Evolutionary conservation across 2,888 invertebrate species (phyloP), one percentile per base, ranked within the genome.

Genomic region (Liopterus haemorrhoidalis): DNA sequence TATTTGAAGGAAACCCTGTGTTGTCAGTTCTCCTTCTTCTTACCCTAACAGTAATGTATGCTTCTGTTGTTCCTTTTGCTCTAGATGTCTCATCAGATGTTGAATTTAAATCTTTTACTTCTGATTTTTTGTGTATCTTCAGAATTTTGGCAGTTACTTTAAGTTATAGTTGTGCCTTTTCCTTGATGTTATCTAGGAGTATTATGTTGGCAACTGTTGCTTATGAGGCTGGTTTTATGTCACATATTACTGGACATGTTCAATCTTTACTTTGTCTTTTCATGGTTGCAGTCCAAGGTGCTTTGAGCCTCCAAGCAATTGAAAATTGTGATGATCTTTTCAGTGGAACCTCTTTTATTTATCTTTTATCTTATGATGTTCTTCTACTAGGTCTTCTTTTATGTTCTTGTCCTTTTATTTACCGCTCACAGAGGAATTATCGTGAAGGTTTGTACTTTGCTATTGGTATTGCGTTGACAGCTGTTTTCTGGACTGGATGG

Each of bases 211-310:
- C 81, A 1, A 79, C 81, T 2, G 78, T 80, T 33, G 79, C 73
- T 1, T 74, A 76, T 47, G 79, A 80, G 47, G 76, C 79, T 0
- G 78, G 81, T 0, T 79, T 82, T 51, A 73, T 81, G 50, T 78
- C 79, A 3, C 83, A 83, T 57, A 75, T 83, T 5, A 79, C 82
- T 50, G 84, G 84, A 3, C 77, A 81, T 27, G 73, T 83, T 5
- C 82, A 83, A 59, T 70, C 76, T 1, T 70, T 79, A 11, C 71
- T 82, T 54, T 73, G 76, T 43, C 69, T 80, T 32, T 81, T 82
- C 57, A 78, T 81, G 58, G 72, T 74, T 22, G 70, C 75, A 1
- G 79, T 81, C 1, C 79, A 81, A 61, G 64, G 72, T 37, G 74
- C 74, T 51, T 57, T 74, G 70, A 68, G 70, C 64, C 55, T 74